Evolutionary conservation across 2,888 invertebrate genomes (phyloP), one percentile per base, ranked within the genome.

Genomic region (Hecatera dysodea): DNA sequence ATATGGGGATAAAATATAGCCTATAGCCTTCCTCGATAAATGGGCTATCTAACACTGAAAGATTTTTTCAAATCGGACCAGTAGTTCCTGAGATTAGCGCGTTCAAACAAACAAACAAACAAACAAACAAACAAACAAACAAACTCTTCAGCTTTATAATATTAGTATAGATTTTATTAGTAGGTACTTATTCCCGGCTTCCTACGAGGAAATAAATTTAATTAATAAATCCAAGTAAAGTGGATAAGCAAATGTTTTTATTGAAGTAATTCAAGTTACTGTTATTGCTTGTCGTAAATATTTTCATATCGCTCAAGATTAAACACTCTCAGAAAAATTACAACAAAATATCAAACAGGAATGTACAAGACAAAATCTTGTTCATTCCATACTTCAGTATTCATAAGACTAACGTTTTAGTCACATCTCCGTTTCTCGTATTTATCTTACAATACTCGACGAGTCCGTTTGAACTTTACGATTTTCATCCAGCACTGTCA

Each of bases 401-500:
- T 81, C 77, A 57, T 70, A 61, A 48, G 22, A 48, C 52, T 44
- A 48, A 75, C 50, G 67, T 76, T 76, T 78, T 42, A 39, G 42
- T 63, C 46, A 65, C 61, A 53, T 46, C 48, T 50, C 39, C 1
- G 15, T 48, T 57, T 52, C 52, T 72, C 46, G 22, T 57, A 78
- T 82, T 82, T 67, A 72, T 67, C 52, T 50, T n/a, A 33, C 56
- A 50, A 72, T 27, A 50, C 22, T 42, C 48, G 70, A 33, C 27
- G 44, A 36, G 57, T 75, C 27, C 50, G 67, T 80, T 75, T 83
- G 59, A 72, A 64, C 55, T 65, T 27, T 65, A 74, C 9, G 46
- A 66, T 83, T 65, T 73, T 63, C 65, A 67, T 52, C 61, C 15
- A 61, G 50, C 46, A 60, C 53, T 71, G 72, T 67, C 68, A 85